Percentiles rank a stretch among this genome's conserved stretches.
Conservation (phyloP, 1,140 invertebrate species). For the Drosophila rhopaloa region DNA sequence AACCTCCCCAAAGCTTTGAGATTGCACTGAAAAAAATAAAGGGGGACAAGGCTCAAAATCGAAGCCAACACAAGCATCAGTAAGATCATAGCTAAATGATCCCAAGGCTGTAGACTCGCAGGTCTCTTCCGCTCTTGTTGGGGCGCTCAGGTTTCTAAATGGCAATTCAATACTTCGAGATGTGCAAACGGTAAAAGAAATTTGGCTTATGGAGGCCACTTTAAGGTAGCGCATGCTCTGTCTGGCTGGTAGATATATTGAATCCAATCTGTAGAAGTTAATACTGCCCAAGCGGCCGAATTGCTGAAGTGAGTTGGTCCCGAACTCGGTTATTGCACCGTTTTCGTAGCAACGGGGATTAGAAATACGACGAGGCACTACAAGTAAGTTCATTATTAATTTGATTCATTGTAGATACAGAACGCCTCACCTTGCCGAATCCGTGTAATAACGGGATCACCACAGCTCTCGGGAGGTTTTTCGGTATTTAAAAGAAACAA, state of each 20-base stretch:
- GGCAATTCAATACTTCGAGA: constrained; percentile 85
- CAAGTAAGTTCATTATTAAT: constrained; percentile 14
- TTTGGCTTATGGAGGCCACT: constrained; percentile 84
- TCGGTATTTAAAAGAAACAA: constrained; percentile 68
- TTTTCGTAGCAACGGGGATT: constrained; percentile 87
- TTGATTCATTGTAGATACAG: not conserved
- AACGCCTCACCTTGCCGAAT: constrained; percentile 71
- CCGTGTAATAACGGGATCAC: constrained; percentile 61
- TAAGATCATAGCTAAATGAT: constrained; percentile 82
- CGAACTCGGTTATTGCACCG: constrained; percentile 73
- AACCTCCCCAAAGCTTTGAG: constrained; percentile 73
- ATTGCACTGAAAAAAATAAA: constrained; percentile 87
- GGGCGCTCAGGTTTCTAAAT: constrained; percentile 41
- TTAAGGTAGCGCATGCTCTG: constrained; percentile 85
- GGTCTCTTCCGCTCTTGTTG: constrained; percentile 37
- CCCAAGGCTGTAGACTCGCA: constrained; percentile 68
- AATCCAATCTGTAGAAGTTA: constrained; percentile 88
- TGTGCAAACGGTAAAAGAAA: constrained; percentile 86
- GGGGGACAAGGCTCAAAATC: constrained; percentile 86
- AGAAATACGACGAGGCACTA: constrained; percentile 87
- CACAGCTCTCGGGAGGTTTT: constrained; percentile 42
- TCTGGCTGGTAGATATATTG: constrained; percentile 88
- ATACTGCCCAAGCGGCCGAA: constrained; percentile 87
- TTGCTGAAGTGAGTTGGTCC: constrained; percentile 79
- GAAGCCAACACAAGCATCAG: constrained; percentile 86